Conservation (phyloP, 2,888 invertebrate species). For the Lepidonotus clava region DNA sequence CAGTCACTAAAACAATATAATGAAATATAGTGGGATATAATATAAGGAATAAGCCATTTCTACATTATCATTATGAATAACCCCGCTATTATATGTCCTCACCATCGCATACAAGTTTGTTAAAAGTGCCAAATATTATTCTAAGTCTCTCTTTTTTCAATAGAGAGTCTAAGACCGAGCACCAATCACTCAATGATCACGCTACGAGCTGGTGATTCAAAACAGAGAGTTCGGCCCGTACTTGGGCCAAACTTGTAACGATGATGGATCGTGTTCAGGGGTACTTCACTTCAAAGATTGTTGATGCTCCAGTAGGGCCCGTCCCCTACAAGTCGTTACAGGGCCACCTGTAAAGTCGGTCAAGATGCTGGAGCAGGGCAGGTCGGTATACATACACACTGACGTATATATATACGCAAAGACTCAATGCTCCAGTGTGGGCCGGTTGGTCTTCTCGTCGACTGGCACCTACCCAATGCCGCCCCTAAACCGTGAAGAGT, state of each 20-base stretch:
- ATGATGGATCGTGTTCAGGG: neutral
- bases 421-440: neutral
- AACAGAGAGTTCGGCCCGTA: neutral
- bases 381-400: neutral
- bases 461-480: neutral
- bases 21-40: too few species aligned
- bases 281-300: neutral
- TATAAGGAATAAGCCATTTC: too few species aligned
- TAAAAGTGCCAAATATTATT: too few species aligned
- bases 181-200: too few species aligned
- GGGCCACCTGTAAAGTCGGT: conserved; percentile 12
- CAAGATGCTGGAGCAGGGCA: conserved; percentile 7
- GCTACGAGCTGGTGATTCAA: neutral
- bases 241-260: neutral
- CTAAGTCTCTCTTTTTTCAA: too few species aligned
- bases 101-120: too few species aligned
- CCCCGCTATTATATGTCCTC: too few species aligned
- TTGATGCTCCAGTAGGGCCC: neutral
- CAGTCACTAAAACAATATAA: too few species aligned
- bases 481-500: too few species aligned
- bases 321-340: neutral
- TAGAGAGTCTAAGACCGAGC: too few species aligned
- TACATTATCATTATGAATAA: too few species aligned
- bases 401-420: neutral
- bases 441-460: neutral